phyloP scores from a whole-genome alignment of 92 coral and sea anemone genomes.

The Palythoa grandis region DNA sequence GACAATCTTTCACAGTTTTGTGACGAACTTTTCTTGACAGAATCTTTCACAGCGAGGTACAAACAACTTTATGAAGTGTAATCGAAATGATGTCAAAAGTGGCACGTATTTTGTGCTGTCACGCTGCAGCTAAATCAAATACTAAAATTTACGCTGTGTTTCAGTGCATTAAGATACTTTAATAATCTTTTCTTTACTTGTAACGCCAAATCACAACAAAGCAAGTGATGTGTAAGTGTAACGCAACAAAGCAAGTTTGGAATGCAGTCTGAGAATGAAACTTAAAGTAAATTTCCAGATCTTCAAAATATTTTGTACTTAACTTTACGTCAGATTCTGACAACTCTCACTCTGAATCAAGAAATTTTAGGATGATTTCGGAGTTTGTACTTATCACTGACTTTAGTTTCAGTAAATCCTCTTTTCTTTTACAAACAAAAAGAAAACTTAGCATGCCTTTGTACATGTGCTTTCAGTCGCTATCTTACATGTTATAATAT shows the following conservation, averaged over 20 bases:
- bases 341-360: background rate
- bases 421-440: no score
- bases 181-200: background rate
- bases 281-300: background rate
- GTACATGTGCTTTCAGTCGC: background rate
- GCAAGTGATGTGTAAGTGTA: background rate
- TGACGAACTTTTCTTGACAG: conserved; percentile 53
- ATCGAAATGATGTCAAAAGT: conserved; percentile 27
- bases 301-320: background rate
- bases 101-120: conserved; percentile 2
- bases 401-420: background rate
- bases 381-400: background rate
- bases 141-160: background rate
- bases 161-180: background rate
- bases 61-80: conserved; percentile 47
- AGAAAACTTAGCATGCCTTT: no score
- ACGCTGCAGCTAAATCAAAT: conserved; percentile 19
- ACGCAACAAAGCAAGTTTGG: background rate
- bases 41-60: conserved; percentile 46
- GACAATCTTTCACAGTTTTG: conserved; percentile 52
- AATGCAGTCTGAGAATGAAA: background rate
- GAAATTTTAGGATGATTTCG: background rate
- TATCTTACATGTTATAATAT: background rate
- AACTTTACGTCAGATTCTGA: background rate
- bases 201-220: background rate